Conservation (phyloP, 2,888 invertebrate species). For the Dermolepida albohirtum region DNA sequence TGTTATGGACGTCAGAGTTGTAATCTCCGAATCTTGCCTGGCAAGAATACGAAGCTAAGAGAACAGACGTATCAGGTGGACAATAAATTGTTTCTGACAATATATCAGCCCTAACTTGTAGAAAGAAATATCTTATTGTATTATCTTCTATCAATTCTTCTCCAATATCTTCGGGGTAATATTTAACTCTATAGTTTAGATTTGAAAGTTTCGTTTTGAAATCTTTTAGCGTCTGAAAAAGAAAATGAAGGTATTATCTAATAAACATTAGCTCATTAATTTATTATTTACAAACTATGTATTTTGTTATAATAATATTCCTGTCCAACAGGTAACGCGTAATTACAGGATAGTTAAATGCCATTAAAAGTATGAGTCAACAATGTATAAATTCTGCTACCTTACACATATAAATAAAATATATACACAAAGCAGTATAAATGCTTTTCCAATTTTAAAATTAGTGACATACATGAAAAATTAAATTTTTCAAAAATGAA, state of each 20-base stretch:
- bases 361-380: too few species aligned
- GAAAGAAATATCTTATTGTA: slow-evolving; percentile 92
- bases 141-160: slow-evolving; percentile 99
- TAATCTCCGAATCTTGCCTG: slow-evolving; percentile 98
- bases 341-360: too few species aligned
- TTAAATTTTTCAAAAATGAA: too few species aligned
- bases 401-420: too few species aligned
- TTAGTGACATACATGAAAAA: too few species aligned
- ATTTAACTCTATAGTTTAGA: slow-evolving; percentile 85
- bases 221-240: slow-evolving; percentile 55
- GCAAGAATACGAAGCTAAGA: slow-evolving; percentile 96
- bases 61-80: slow-evolving; percentile 97
- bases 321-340: too few species aligned
- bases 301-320: too few species aligned
- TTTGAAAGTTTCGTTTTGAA: slow-evolving; percentile 51
- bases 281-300: too few species aligned
- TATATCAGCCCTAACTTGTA: slow-evolving; percentile 95
- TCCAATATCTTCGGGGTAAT: slow-evolving; percentile 98
- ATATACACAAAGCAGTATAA: too few species aligned
- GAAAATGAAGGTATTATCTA: not conserved
- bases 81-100: slow-evolving; percentile 98
- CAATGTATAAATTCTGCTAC: too few species aligned
- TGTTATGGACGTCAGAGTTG: slow-evolving; percentile 77
- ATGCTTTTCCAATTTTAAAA: too few species aligned
- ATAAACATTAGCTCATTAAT: too few species aligned